Conservation (phyloP, 2,797 vertebrate genomes). For the Notolepis coatsorum region DNA sequence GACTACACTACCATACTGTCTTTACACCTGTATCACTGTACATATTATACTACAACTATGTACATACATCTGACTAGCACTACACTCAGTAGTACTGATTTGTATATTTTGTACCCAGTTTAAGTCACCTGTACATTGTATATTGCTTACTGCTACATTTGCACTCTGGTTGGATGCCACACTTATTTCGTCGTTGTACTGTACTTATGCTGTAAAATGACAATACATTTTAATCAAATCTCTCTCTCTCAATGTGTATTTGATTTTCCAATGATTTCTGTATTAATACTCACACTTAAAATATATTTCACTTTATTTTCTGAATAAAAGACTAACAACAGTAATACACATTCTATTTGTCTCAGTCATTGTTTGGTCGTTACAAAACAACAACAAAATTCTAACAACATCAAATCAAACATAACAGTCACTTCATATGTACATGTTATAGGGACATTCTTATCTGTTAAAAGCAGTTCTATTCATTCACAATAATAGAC, state of each 20-base stretch:
- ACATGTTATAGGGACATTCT: slow-evolving; percentile 32
- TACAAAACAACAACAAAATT: slow-evolving; percentile 15
- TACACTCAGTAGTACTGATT: no score
- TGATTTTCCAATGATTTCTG: slow-evolving; percentile 23
- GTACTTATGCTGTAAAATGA: no score
- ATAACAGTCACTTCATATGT: slow-evolving; percentile 35
- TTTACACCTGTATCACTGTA: no score
- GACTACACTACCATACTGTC: no score
- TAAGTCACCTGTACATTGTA: no score
- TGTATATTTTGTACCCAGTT: no score
- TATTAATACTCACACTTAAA: slow-evolving; percentile 13
- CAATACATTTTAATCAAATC: no score
- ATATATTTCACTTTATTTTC: slow-evolving; percentile 55
- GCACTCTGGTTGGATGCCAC: no score
- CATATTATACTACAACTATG: no score
- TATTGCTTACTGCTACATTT: no score
- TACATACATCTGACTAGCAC: no score
- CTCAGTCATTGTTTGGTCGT: slow-evolving; percentile 11
- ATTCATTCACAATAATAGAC: slow-evolving; percentile 36
- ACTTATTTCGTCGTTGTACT: no score
- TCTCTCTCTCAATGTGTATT: not conserved
- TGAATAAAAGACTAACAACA: slow-evolving; percentile 62
- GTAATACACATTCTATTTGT: slow-evolving; percentile 36
- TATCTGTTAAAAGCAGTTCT: not conserved
- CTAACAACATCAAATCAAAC: slow-evolving; percentile 11